Evolutionary conservation across 2,888 invertebrate species (phyloP).

Genomic region (Pycnomerus fuliginosus): DNA sequence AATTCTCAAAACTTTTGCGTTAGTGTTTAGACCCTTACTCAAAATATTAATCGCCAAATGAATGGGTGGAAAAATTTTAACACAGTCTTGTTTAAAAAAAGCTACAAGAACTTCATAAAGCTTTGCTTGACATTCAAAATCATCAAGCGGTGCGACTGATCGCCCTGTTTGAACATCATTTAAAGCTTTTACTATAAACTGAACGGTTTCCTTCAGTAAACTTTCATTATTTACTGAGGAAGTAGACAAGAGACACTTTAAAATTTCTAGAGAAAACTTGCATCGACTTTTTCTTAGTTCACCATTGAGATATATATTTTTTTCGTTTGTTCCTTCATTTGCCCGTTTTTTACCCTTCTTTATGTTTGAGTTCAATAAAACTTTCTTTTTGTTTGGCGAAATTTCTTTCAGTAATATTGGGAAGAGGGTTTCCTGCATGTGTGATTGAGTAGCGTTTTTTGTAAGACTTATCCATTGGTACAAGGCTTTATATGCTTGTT

Average conservation of each 20-base stretch:
- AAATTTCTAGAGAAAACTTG: too few relatives aligned
- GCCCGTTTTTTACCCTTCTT: too few relatives aligned
- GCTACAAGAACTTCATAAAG: slow-evolving; percentile 4
- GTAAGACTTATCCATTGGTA: background rate
- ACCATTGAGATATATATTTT: too few relatives aligned
- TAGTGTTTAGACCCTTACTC: slow-evolving; percentile 1
- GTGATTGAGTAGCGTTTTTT: background rate
- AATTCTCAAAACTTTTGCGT: background rate
- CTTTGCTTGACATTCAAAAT: slow-evolving; percentile 2
- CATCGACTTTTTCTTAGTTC: too few relatives aligned
- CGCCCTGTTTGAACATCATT: background rate
- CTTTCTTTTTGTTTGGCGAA: slow-evolving; percentile 1
- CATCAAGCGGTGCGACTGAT: slow-evolving; percentile 1
- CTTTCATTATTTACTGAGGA: background rate
- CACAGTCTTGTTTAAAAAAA: background rate
- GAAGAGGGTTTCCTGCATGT: background rate
- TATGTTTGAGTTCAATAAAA: slow-evolving; percentile 1
- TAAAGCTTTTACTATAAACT: background rate
- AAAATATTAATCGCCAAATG: slow-evolving; percentile 3
- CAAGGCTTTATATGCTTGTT: background rate
- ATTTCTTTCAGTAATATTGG: slow-evolving; percentile 3
- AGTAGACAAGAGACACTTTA: too few relatives aligned
- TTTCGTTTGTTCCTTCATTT: too few relatives aligned
- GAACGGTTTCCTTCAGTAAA: slow-evolving; percentile 1
- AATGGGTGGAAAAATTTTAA: background rate